Percentiles rank a stretch among this genome's conserved stretches.
These are phyloP conservation scores for Nipponia nippon DNA, from an alignment of 2,113 vertebrate genomes.

Conservation along the genomic window DNA sequence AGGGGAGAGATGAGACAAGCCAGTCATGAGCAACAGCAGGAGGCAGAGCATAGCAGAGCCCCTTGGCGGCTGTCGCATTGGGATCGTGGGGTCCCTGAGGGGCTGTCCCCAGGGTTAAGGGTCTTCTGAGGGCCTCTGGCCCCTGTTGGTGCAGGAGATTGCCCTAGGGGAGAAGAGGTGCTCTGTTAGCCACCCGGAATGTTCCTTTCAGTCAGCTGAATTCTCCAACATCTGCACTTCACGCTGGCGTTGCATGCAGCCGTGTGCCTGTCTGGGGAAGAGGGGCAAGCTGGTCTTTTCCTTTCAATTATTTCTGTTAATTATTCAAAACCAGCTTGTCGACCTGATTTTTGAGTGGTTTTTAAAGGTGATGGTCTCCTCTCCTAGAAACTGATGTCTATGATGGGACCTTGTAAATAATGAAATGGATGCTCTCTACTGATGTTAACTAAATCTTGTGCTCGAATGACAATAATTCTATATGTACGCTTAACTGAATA, in stretches of 20 bases:
- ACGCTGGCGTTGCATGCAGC: background rate
- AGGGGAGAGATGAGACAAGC: background rate
- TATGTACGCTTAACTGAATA: background rate
- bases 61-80: background rate
- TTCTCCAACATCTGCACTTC: background rate
- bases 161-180: background rate
- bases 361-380: background rate
- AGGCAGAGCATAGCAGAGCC: background rate
- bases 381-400: background rate
- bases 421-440: background rate
- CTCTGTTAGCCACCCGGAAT: background rate
- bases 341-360: background rate
- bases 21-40: background rate
- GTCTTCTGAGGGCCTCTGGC: background rate
- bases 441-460: background rate
- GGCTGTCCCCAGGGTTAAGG: background rate
- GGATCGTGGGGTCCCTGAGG: background rate
- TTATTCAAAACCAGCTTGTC: background rate
- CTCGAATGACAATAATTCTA: background rate
- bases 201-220: background rate
- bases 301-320: background rate
- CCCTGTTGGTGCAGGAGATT: background rate
- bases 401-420: background rate
- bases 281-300: background rate
- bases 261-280: background rate